Base-by-base conservation (phyloP, 2,113 vertebrate genomes). In the Sardina pilchardus region DNA sequence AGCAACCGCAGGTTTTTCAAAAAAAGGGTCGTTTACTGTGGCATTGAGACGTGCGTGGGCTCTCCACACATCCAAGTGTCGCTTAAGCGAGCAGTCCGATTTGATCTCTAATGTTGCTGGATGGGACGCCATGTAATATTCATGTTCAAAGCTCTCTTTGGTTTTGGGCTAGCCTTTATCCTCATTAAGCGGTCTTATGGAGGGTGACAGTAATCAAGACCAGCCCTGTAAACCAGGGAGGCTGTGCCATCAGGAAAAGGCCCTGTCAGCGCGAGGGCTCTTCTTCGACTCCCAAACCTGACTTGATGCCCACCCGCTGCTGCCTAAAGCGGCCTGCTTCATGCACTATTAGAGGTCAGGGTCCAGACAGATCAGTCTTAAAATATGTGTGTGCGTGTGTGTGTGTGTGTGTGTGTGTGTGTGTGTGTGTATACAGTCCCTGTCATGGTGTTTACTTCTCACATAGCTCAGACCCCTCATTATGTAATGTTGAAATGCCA, bases 191-290 rank as follows among this genome's bases (percentile, higher is more conserved):
- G 75, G 92, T 93, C 91, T 92, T 94, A 93, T 91, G 92, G 94
- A 93, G 91, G 91, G 90, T 94, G 93, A 93, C 92, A 91, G 86
- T 96, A 93, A 96, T 96, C 94, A 91, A 93, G 95, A 95, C 93
- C 94, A 96, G 93, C 90, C 86, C 91, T 90, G 90, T 94, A 92
- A 92, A 92, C 94, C 92, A 92, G 93, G 89, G 85, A 93, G 94
- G 93, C 94, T 95, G 39, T 81, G 43, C 30, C 94, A 95, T 95
- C 80, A 88, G 93, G 82, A 78, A 50, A 36, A 16, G 71, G 71
- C 14, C 71, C 56, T 85, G 86, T 90, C 83, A 85, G 85, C 50
- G 71, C 44, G 19, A 67, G 83, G 47, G 82, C 85, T 80, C 84
- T 71, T 86, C 81, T 34, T 4, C 30, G 2, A 78, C 71, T 78